These are phyloP conservation scores for Drosophila nigritarsus DNA, from an alignment of 2,888 invertebrate genomes.

Conservation along the genomic window DNA sequence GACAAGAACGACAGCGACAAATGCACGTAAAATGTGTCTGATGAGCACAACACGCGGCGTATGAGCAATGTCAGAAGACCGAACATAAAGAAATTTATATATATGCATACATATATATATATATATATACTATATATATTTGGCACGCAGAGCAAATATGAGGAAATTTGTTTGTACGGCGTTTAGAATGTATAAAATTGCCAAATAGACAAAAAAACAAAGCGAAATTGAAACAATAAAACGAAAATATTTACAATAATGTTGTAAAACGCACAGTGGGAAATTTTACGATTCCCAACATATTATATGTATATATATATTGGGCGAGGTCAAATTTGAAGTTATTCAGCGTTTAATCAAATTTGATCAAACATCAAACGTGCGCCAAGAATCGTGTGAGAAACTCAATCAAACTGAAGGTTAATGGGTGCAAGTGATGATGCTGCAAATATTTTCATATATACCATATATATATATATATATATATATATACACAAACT, in stretches of 20 bases:
- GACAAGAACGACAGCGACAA: slow-evolving; percentile 51
- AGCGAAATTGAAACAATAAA: slow-evolving; percentile 15
- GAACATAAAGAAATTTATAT: background rate
- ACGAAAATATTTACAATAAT: slow-evolving; percentile 8
- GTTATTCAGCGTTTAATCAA: slow-evolving; percentile 14
- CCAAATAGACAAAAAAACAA: slow-evolving; percentile 1
- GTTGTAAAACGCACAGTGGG: slow-evolving; percentile 5
- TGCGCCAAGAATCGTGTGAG: slow-evolving; percentile 17
- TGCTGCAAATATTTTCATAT: slow-evolving; percentile 1
- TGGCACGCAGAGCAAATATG: slow-evolving; percentile 38
- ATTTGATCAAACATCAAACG: slow-evolving; percentile 34
- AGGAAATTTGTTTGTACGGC: slow-evolving; percentile 41
- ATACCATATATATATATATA: background rate
- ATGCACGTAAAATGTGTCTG: slow-evolving; percentile 32
- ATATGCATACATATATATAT: background rate
- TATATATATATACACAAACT: slow-evolving; percentile 2
- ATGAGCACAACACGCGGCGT: slow-evolving; percentile 40
- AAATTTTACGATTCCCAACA: background rate
- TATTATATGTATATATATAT: too few species aligned
- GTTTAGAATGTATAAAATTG: slow-evolving; percentile 16
- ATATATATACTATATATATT: slow-evolving; percentile 2
- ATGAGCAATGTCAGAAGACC: slow-evolving; percentile 44
- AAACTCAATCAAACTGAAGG: slow-evolving; percentile 49
- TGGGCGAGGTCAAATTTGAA: slow-evolving; percentile 10
- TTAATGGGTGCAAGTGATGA: slow-evolving; percentile 45